Base-by-base conservation (phyloP, 2,888 invertebrate genomes). In the Drosophila birchii region DNA sequence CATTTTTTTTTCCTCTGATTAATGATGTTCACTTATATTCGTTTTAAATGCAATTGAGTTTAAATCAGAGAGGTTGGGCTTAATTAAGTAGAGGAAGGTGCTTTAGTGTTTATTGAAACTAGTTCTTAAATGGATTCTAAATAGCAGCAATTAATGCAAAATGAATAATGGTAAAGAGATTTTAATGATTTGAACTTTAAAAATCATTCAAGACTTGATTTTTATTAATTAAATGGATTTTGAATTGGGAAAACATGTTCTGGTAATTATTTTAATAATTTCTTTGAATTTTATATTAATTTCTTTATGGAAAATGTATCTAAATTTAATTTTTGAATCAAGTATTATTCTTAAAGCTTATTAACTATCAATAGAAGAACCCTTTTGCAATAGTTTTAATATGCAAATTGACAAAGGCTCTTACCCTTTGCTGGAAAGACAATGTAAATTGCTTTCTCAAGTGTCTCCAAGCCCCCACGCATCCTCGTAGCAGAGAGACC, bases 341-440 rank as follows among this genome's bases (percentile, higher is more conserved):
- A 20, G 34, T 34, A 16, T 20, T 51, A 9, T 20, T 5, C 8
- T 34, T 14, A 14, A 20, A 9, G 2, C 3, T 51, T 20, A 51
- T 51, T 34, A 51, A 20, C 34, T 51, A 20, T 51, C 20, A 20
- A 51, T 51, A 34, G 9, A 51, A 51, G 20, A 34, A 16, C 51
- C 51, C 16, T 34, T 51, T 51, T 51, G 20, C 34, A 4, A 34
- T 51, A 34, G 20, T 34, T 51, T 51, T 20, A 20, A 34, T 64
- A 60, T 64, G 59, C 60, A 64, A 59, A 58, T 59, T 58, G 9
- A 36, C 20, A 26, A 44, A 57, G 14, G 32, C 62, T 51, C 43
- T 36, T 61, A 23, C 18, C 34, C 26, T 18, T 26, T n/a, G 44
- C n/a, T 44, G 16, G 5, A 12, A 34, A 14, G 4, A n/a, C 49